Percentiles rank a stretch among this genome's conserved stretches.
These are phyloP conservation scores for Sepioteuthis lessoniana DNA, from an alignment of 2,888 invertebrate genomes.

Conservation along the genomic window DNA sequence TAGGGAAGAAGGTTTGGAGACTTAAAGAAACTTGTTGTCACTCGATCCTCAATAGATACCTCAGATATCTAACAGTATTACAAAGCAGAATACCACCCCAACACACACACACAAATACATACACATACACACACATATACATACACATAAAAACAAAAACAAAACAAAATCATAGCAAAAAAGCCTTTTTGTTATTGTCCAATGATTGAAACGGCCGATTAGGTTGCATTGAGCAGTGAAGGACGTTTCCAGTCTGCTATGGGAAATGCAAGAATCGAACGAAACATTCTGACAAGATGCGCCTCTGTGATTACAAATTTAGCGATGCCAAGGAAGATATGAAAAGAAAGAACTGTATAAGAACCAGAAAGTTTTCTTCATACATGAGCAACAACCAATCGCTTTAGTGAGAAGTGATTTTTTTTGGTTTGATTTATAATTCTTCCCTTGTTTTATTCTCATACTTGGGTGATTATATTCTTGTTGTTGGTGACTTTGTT, in stretches of 20 bases:
- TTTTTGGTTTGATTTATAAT: neutral
- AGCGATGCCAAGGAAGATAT: neutral
- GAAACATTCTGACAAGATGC: neutral
- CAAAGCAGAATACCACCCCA: too few species aligned
- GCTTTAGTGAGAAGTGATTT: neutral
- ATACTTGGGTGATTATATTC: too few species aligned
- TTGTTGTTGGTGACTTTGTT: too few species aligned
- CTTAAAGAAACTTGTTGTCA: too few species aligned
- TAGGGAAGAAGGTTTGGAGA: too few species aligned
- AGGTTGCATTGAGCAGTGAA: neutral
- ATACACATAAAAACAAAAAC: too few species aligned
- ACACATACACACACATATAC: too few species aligned
- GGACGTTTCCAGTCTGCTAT: neutral
- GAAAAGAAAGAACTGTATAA: neutral
- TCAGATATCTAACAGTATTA: too few species aligned
- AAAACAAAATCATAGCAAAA: too few species aligned
- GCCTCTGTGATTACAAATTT: neutral
- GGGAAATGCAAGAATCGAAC: neutral
- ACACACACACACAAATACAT: too few species aligned
- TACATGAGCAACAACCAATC: neutral
- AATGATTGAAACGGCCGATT: neutral
- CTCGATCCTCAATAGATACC: too few species aligned
- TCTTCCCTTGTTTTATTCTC: too few species aligned
- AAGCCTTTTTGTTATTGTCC: neutral
- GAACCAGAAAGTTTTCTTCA: neutral